Conservation (phyloP, 2,113 vertebrate genomes). For the Amphiprion ocellaris region DNA sequence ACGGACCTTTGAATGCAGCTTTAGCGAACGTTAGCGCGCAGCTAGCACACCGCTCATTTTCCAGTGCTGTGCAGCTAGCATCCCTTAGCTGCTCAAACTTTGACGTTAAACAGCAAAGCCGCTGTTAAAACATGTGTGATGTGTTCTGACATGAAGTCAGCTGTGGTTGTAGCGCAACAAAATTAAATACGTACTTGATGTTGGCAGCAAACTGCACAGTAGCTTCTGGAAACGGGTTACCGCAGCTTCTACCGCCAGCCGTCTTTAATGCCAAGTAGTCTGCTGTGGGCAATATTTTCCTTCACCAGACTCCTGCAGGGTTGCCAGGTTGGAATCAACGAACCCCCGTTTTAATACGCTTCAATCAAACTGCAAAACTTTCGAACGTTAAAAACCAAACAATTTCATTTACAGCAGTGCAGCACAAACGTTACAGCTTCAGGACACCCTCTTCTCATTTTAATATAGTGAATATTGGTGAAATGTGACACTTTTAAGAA, state of each 20-base stretch:
- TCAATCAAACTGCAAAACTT: neutral
- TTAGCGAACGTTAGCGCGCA: constrained; percentile 38
- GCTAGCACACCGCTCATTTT: constrained; percentile 42
- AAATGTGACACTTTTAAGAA: too few species aligned
- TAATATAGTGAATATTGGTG: too few species aligned
- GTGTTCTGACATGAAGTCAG: fast-evolving
- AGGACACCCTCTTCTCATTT: too few species aligned
- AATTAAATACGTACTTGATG: constrained; percentile 58
- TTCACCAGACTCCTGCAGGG: constrained; percentile 32
- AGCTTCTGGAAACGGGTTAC: constrained; percentile 43
- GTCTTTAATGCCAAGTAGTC: constrained; percentile 60
- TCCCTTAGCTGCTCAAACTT: constrained; percentile 10
- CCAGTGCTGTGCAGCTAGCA: constrained; percentile 36
- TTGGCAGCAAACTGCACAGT: constrained; percentile 26
- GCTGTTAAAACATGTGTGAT: neutral
- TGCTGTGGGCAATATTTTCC: constrained; percentile 68
- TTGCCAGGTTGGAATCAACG: constrained; percentile 65
- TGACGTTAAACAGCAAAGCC: neutral
- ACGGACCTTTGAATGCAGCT: constrained; percentile 16
- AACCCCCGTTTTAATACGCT: constrained; percentile 25
- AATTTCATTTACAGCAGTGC: too few species aligned
- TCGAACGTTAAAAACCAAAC: neutral
- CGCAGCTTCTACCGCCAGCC: constrained; percentile 48
- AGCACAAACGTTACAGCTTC: too few species aligned
- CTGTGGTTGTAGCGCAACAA: neutral